Base-by-base conservation (phyloP, 1,140 invertebrate species). In the Plodia interpunctella region DNA sequence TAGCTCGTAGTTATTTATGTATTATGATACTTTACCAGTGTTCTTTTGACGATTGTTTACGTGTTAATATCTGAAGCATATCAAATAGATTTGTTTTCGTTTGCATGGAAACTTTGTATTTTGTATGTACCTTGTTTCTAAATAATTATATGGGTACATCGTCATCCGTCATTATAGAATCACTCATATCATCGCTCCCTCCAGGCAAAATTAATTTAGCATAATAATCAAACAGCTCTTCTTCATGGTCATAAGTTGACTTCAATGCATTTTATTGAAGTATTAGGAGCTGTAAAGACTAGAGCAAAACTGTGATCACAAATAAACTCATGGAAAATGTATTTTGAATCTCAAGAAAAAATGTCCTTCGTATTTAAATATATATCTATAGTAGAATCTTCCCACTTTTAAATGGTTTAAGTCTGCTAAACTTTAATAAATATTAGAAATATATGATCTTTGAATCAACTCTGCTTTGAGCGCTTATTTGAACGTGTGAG, bases 101-200 rank as follows among this genome's bases (percentile, higher is more conserved):
- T 72, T 68, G 63, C 60, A 59, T 66, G 59, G 30, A 55, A 49
- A 17, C 60, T 65, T 55, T 59, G 54, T 25, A 49, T 49, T 30
- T 32, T 54, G 32, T 54, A 25, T 25, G 17, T 20, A 53, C 17
- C 20, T 53, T 25, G 20, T 28, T 53, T 32, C 10, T 25, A 25
- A 25, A 25, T 32, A 32, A 10, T 4, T 32, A 11, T 32, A 32
- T 32, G 30, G 15, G 5, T 44, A 15, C 19, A 53, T 53, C 5
- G 15, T 65, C 66, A 66, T 78, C 75, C 75, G 77, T 82, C 76
- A 74, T 69, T 51, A 55, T 51, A 58, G 53, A 66, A 72, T 65
- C 63, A 68, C 60, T 85, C 82, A 83, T 87, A 85, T 87, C 80
- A 87, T 78, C 61, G 66, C 72, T 82, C 84, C 84, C 83, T 87